These are phyloP conservation scores for Tinea trinotella DNA, from an alignment of 2,888 invertebrate species.

Conservation along the genomic window DNA sequence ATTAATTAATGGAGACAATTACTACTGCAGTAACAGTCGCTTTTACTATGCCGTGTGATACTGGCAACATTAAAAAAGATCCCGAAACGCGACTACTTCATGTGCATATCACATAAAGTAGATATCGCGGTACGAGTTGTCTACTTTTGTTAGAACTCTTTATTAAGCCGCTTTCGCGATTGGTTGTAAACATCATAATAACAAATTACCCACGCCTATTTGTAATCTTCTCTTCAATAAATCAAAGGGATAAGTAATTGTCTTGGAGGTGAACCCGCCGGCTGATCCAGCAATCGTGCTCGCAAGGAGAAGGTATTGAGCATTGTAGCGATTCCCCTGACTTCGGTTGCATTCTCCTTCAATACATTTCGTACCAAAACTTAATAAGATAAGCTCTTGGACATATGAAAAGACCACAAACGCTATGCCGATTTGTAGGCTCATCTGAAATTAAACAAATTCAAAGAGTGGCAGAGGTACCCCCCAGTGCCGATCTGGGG, in stretches of 20 bases:
- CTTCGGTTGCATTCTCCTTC: slow-evolving; percentile 22
- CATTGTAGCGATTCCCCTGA: slow-evolving; percentile 19
- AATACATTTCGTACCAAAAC: slow-evolving; percentile 21
- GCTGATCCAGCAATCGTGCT: slow-evolving; percentile 74
- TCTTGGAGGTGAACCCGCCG: slow-evolving; percentile 84
- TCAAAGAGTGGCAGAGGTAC: too few species aligned
- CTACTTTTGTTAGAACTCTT: too few species aligned
- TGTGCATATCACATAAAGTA: too few species aligned
- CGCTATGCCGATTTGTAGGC: slow-evolving; percentile 50
- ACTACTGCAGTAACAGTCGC: too few species aligned
- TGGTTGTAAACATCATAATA: slow-evolving; percentile 8
- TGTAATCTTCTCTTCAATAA: slow-evolving; percentile 88
- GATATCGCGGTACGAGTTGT: too few species aligned
- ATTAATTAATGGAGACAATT: too few species aligned
- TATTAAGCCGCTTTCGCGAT: too few species aligned
- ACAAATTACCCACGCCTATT: slow-evolving; percentile 72
- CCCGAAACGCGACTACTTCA: too few species aligned
- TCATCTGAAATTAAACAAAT: slow-evolving; percentile 39
- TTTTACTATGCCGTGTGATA: too few species aligned
- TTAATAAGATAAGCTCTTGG: slow-evolving; percentile 36
- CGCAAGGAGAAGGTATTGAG: slow-evolving; percentile 42
- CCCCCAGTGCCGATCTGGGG: too few species aligned
- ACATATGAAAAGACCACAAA: slow-evolving; percentile 45
- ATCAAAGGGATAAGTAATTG: slow-evolving; percentile 89
- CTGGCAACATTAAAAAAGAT: too few species aligned